Conservation (phyloP, 2,888 invertebrate genomes). For the Neoitamus cyanurus region DNA sequence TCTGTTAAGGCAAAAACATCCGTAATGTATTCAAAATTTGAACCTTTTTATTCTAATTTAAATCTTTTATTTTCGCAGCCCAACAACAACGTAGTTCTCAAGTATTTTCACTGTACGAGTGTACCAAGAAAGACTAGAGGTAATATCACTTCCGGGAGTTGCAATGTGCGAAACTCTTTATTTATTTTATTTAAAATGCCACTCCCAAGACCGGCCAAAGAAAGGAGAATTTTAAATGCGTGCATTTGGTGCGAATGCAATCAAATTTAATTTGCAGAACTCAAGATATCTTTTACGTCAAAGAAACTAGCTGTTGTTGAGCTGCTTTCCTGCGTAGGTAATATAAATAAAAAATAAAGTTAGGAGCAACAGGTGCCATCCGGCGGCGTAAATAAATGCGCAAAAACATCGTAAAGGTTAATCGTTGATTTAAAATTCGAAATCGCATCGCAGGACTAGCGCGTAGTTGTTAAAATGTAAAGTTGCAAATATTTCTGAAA, state of each 20-base stretch:
- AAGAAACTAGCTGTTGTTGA: too few species aligned
- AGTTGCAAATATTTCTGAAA: not conserved
- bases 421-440: not conserved
- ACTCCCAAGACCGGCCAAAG: too few species aligned
- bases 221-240: too few species aligned
- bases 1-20: not conserved
- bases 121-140: too few species aligned
- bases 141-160: too few species aligned
- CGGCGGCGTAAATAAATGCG: not conserved
- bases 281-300: too few species aligned
- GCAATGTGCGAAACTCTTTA: too few species aligned
- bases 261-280: too few species aligned
- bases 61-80: not conserved
- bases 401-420: not conserved
- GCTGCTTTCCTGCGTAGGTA: not conserved
- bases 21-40: not conserved
- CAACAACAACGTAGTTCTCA: too few species aligned
- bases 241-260: too few species aligned
- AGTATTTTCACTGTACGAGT: too few species aligned
- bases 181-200: too few species aligned
- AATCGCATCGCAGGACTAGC: not conserved
- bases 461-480: not conserved
- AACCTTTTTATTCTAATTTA: not conserved
- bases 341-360: not conserved
- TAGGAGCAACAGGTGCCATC: not conserved